These are phyloP conservation scores for Axis porcinus DNA, from an alignment of 2,113 vertebrate genomes.

Conservation along the genomic window DNA sequence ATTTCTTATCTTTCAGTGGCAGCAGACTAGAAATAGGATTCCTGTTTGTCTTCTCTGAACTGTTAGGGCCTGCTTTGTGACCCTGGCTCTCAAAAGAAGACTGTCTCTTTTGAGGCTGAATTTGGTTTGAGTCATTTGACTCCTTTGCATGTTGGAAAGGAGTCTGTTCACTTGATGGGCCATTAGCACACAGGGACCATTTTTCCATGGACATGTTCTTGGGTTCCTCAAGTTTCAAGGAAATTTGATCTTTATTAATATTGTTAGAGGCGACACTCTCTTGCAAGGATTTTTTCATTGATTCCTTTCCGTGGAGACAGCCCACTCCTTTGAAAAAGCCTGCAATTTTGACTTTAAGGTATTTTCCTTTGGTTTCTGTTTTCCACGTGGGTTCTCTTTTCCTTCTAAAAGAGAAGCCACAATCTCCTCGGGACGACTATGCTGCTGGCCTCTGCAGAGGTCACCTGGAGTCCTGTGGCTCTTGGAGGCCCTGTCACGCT, in stretches of 20 bases:
- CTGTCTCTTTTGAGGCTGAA: background rate
- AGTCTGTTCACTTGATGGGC: background rate
- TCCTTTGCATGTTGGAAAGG: background rate
- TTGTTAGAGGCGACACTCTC: background rate
- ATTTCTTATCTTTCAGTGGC: slow-evolving; percentile 42
- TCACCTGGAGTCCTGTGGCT: background rate
- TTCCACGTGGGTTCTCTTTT: slow-evolving; percentile 71
- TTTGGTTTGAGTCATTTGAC: background rate
- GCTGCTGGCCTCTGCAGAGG: slow-evolving; percentile 53
- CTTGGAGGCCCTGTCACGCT: background rate
- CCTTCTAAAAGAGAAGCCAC: slow-evolving; percentile 85
- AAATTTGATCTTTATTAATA: background rate
- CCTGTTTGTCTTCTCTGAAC: background rate
- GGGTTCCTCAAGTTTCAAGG: background rate
- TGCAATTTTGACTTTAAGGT: slow-evolving; percentile 72
- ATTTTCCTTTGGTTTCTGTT: slow-evolving; percentile 68
- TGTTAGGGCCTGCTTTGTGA: background rate
- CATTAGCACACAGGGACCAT: background rate
- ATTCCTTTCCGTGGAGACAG: slow-evolving; percentile 69
- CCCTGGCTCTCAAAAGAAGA: slow-evolving; percentile 53
- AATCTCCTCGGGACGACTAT: slow-evolving; percentile 86
- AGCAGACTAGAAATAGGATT: background rate
- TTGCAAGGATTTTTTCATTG: background rate
- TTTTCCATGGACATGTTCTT: background rate
- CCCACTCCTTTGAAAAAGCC: slow-evolving; percentile 89